phyloP scores from a whole-genome alignment of 2,113 vertebrate genomes.

The Casuarius casuarius region DNA sequence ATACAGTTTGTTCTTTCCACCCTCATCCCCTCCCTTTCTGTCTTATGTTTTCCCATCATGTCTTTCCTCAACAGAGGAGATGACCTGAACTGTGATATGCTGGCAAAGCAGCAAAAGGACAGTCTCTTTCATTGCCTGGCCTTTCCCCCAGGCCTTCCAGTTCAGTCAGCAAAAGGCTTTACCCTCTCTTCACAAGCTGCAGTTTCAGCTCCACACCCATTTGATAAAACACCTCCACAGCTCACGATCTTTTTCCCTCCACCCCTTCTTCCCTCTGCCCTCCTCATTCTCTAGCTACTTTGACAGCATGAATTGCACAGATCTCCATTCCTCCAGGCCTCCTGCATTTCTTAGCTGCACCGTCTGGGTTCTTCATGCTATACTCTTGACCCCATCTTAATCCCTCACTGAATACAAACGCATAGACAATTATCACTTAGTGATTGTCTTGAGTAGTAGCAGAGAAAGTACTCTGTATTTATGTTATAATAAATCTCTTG shows the following conservation, averaged over 20 bases:
- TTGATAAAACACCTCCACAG: neutral
- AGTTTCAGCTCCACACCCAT: neutral
- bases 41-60: neutral
- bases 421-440: neutral
- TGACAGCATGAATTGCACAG: neutral
- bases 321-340: neutral
- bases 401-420: neutral
- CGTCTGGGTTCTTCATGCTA: neutral
- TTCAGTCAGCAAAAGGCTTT: neutral
- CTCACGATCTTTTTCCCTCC: neutral
- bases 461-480: accelerated
- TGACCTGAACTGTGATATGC: neutral
- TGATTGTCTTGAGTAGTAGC: neutral
- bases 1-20: neutral
- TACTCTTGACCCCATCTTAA: neutral
- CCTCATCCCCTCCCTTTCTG: neutral
- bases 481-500: neutral
- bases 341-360: neutral
- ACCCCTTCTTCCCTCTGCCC: neutral
- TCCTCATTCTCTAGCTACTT: neutral
- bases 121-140: neutral
- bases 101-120: accelerated
- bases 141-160: neutral
- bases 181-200: neutral
- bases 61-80: neutral